Evolutionary conservation across 2,888 invertebrate genomes (phyloP), one percentile per base, ranked within the genome.

Genomic region (Chloroclysta siterata): DNA sequence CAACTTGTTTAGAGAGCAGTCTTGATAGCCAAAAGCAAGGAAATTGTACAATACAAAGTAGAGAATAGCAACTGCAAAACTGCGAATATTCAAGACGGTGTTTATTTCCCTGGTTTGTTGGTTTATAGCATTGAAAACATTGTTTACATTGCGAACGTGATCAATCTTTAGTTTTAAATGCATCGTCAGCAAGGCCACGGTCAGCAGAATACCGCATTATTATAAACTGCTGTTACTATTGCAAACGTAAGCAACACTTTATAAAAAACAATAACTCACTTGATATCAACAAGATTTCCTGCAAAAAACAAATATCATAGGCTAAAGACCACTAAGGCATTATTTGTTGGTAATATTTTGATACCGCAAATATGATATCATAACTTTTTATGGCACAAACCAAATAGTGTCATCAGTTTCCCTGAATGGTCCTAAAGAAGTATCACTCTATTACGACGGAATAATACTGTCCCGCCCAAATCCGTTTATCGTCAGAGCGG

Each of bases 381-480:
- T 90, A 88, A 89, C 88, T 87, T 90, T 91, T 91, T 91, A 90
- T 86, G 85, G 80, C 80, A 78, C 70, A 84, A 87, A 85, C 84
- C 87, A 87, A 90, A 90, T 90, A 87, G 89, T 86, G 81, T 88
- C 89, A 84, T 85, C 84, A 86, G 84, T 86, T 87, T 81, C 79
- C 72, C 82, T 82, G 82, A 85, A 87, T 82, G 84, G 80, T 82
- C 86, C 84, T 79, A 80, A 84, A 83, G 83, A 87, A 87, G 86
- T 85, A 85, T 86, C 87, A 87, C 86, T 86, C 85, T 86, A 87
- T 87, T 88, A 87, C 81, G 75, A 71, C 77, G 81, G 82, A 81
- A 86, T 87, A 88, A 84, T 83, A 78, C 81, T 79, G 79, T 77
- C 81, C 83, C 83, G 78, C 81, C 83, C 79, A 87, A 88, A 90